Base-by-base conservation (phyloP, 1,140 invertebrate genomes). In the Eumeta japonica region DNA sequence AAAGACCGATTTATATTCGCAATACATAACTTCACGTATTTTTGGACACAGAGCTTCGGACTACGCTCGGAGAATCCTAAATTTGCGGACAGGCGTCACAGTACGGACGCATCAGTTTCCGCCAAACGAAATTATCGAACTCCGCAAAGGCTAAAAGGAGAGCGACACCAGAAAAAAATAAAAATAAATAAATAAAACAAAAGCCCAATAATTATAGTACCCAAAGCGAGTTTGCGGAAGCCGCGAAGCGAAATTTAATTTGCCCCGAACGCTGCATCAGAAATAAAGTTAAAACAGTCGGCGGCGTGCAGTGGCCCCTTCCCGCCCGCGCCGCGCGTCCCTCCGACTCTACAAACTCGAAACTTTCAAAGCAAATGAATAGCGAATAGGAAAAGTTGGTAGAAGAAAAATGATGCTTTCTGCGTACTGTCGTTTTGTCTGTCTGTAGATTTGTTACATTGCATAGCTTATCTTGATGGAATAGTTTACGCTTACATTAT, bases 341-440 rank as follows among this genome's bases (percentile, higher is more conserved):
- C n/a, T n/a, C n/a, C n/a, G n/a, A n/a, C n/a, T n/a, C n/a, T n/a
- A n/a, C n/a, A n/a, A n/a, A n/a, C n/a, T n/a, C n/a, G n/a, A n/a
- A 74, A 74, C 70, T 74, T 72, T 65, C 66, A 74, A 74, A 66
- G 61, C 62, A 68, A 74, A 74, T 74, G 70, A 74, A 74, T 71
- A 74, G 65, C 58, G 66, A 74, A 74, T 74, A 62, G 65, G 65
- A 58, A 71, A 74, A 74, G 70, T 74, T 73, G 55, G 49, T 49
- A 48, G 41, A 60, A 66, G 65, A 71, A 74, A 74, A 74, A 74
- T 70, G 64, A 65, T 71, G 70, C 20, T 24, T 24, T 24, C 20
- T 7, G n/a, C 7, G 7, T 7, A 24, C n/a, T 7, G 20, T 24
- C 7, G 7, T 7, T n/a, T 7, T n/a, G 20, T n/a, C n/a, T 24